Base-by-base conservation (phyloP, 2,113 vertebrate species). In the Vidua chalybeata region DNA sequence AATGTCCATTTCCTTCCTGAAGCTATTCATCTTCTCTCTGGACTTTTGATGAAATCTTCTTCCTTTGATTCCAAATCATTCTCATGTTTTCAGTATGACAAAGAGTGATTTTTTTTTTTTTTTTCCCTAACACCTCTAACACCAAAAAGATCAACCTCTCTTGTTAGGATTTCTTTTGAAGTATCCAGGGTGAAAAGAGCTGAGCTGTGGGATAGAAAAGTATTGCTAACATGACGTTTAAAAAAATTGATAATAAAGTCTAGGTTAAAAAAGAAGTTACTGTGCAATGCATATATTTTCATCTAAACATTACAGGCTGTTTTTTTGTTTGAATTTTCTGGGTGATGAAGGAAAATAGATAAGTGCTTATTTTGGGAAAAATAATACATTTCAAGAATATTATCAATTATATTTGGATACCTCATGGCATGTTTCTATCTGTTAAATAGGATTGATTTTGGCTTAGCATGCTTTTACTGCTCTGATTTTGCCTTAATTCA, bases 111-210 rank as follows among this genome's bases (percentile, higher is more conserved):
- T 79, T 22, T 10, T 51, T 54, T 39, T 54, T 39, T 28, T n/a
- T 14, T 15, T 4, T 1, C 11, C 20, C n/a, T 51, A 56, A 61
- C 35, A 66, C 79, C 75, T n/a, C n/a, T n/a, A n/a, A n/a, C n/a
- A n/a, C n/a, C 30, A 63, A 59, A 64, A 77, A 66, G 61, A 59
- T 48, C 76, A 90, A 4, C 63, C 69, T 94, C 68, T 87, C 72
- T 39, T 84, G 46, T 94, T 95, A 87, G 82, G 61, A 74, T 88
- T 45, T 93, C 62, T 95, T 96, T 93, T 96, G 68, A 87, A 86
- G 33, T 79, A 74, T 93, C 58, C 4, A 11, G 49, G 39, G 73
- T 95, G 52, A 86, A 82, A 95, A 91, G 56, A 81, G 45, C 52
- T 74, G 80, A 94, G 31, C 81, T 81, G 33, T 1, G 0, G 90